Conservation (phyloP, 1,140 invertebrate genomes). For the Penaeus japonicus region DNA sequence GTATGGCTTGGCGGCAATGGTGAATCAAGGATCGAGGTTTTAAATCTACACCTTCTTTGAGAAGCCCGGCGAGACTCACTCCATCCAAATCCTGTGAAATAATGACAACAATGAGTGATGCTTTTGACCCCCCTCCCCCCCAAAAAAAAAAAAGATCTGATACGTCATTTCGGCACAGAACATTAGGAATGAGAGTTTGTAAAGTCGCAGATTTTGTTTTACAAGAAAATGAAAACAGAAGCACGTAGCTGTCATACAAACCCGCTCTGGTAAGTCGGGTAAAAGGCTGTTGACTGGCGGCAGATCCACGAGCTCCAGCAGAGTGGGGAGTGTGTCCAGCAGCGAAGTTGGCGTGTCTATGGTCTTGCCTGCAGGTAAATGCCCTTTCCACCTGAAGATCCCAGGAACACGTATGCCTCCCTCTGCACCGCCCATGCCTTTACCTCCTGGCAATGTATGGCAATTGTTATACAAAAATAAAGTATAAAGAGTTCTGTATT, state of each 20-base stretch:
- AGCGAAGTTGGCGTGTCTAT: slow-evolving; percentile 62
- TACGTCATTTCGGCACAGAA: too few species aligned
- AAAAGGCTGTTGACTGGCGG: slow-evolving; percentile 8
- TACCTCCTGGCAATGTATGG: slow-evolving; percentile 59
- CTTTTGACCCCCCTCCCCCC: too few species aligned
- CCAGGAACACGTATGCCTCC: slow-evolving; percentile 67
- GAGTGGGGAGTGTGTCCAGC: slow-evolving; percentile 66
- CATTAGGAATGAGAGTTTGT: too few species aligned
- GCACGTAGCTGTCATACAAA: not conserved
- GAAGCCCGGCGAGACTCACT: not conserved
- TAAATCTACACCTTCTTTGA: not conserved
- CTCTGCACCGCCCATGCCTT: slow-evolving; percentile 65
- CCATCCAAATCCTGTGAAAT: slow-evolving; percentile 26
- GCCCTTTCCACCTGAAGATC: slow-evolving; percentile 63
- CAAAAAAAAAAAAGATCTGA: too few species aligned
- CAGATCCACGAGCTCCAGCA: slow-evolving; percentile 57
- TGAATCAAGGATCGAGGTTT: slow-evolving; percentile 19
- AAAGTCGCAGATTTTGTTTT: too few species aligned
- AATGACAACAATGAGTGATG: too few species aligned
- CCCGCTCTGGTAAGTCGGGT: slow-evolving; percentile 13
- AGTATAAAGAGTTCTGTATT: too few species aligned
- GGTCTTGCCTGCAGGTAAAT: slow-evolving; percentile 58
- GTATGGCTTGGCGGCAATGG: slow-evolving; percentile 20
- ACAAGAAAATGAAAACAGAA: too few species aligned
- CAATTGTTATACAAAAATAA: too few species aligned